Conservation (phyloP, 2,113 vertebrate species). For the Phalacrocorax pelagicus region DNA sequence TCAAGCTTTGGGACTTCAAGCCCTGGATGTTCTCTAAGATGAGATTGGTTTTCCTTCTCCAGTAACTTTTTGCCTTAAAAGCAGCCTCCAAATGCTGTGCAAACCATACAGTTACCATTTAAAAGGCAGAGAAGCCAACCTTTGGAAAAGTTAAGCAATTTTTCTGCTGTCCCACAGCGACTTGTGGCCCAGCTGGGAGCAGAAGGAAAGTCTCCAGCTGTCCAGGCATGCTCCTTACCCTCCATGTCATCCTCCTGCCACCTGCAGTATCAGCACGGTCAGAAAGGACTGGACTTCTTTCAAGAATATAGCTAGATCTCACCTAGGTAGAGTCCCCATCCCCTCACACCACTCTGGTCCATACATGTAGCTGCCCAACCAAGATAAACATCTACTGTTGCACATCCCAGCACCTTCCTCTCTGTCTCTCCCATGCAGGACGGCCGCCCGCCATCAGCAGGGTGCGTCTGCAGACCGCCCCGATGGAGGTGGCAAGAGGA, state of each 20-base stretch:
- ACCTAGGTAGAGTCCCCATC: too few relatives aligned
- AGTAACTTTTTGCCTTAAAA: not conserved
- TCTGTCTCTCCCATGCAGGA: not conserved
- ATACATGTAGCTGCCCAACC: not conserved
- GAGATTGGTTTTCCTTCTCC: not conserved
- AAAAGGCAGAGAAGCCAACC: not conserved
- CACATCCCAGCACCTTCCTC: not conserved
- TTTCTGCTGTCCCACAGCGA: not conserved
- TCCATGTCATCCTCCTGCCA: not conserved
- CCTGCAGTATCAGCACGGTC: not conserved
- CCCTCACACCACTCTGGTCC: fast-evolving
- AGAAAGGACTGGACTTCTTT: not conserved
- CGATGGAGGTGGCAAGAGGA: not conserved
- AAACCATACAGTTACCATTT: not conserved
- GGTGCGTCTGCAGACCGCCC: not conserved
- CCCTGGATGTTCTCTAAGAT: not conserved
- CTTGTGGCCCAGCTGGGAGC: not conserved
- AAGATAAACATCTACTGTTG: not conserved
- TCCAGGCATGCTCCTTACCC: not conserved
- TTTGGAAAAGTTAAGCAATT: not conserved
- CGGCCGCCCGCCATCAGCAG: fast-evolving
- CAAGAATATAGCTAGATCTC: not conserved
- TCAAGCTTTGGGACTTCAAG: not conserved
- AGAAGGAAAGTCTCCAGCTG: not conserved
- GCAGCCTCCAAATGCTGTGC: not conserved